Base-by-base conservation (phyloP, 2,797 vertebrate genomes). In the Galago senegalensis region DNA sequence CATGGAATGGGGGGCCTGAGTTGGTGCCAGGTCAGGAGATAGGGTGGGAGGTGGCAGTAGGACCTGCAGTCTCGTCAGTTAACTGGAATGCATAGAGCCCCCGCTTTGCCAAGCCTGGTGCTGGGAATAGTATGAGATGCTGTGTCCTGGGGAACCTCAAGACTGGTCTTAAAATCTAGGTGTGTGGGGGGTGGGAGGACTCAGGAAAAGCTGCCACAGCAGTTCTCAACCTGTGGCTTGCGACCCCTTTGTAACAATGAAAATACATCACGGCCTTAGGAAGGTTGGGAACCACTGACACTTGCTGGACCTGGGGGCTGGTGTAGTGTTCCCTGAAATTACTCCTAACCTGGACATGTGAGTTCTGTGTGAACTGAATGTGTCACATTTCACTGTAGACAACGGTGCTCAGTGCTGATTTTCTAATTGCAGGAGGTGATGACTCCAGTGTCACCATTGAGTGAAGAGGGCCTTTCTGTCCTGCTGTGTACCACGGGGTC, bases 1-100 rank as follows among this genome's bases (percentile, higher is more conserved):
- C 1, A 0, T 5, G 0, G 6, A 37, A 40, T 0, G 7, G 49
- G 29, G 29, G 29, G 53, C 13, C 43, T 21, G 4, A n/a, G 4
- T 12, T 2, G 21, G n/a, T 20, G 23, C 40, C 40, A 29, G 20
- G 73, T 37, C 53, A n/a, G 60, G 53, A 87, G 77, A 60, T 16
- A 7, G 5, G 10, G 56, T 46, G 23, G 46, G 23, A 63, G 56
- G 49, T 0, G 0, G 46, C 34, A 27, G 43, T 0, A 40, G 31
- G 9, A n/a, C 3, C 34, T 4, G 5, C 1, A 1, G 91, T 40
- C 58, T 3, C 53, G 10, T 46, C n/a, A 0, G 70, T 31, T 21
- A 14, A 10, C 76, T 1, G 0, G 2, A 40, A 31, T 0, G 2
- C 14, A 27, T 60, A 0, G 63, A 73, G 61, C 40, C 61, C 75